Evolutionary conservation across 2,113 vertebrate species (phyloP), one percentile per base, ranked within the genome.

Genomic region (Pelmatolapia mariae): DNA sequence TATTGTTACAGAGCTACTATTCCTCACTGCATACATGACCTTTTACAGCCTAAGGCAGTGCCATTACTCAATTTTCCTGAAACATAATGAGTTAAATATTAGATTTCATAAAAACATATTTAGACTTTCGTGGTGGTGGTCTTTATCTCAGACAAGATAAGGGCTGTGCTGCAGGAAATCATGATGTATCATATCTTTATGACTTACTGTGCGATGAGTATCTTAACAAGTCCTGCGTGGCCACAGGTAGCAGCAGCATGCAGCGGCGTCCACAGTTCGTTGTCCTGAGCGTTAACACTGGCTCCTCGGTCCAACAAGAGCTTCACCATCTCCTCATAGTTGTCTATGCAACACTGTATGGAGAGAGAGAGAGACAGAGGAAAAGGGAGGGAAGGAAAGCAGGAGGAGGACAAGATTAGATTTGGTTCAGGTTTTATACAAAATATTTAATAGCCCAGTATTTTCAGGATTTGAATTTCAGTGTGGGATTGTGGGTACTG

Each of bases 261-360:
- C 92, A 99, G 92, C 0, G 98, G 98, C 0, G 98, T 99, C 98
- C 98, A 99, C 80, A 99, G 95, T 94, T 99, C 98, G 0, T 99
- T 99, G 96, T 99, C 98, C 96, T 98, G 98, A 73, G 98, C 97
- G 0, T 99, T 99, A 82, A 99, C 98, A 0, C 97, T 97, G 31
- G 98, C 98, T 50, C 98, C 98, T 0, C 98, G 97, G 93, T 91
- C 96, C 85, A 99, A 95, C 43, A 99, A 96, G 87, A 99, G 96
- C 94, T 97, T 98, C 82, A 99, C 98, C 87, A 99, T 98, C 83
- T 98, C 98, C 94, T 99, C 98, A 45, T 98, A 99, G 96, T 99
- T 99, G 96, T 99, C 98, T 68, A 99, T 99, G 91, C 98, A 99
- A 96, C 98, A 99, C 98, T 99, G 93, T 16, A 10, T 66, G 2